Conservation (phyloP, 2,888 invertebrate genomes). For the Meteorus colon region DNA sequence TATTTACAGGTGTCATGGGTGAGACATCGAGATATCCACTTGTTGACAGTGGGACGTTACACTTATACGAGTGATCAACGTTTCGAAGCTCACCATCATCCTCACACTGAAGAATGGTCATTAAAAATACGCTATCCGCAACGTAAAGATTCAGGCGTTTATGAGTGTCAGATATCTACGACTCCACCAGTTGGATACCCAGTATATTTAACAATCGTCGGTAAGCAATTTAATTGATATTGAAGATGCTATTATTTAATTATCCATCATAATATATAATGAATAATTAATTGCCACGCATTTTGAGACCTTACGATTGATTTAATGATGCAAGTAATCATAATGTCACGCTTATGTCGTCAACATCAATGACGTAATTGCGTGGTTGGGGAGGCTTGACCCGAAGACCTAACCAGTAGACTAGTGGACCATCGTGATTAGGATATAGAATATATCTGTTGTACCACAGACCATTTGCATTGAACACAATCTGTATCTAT, state of each 20-base stretch:
- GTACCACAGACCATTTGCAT: conserved; percentile 29
- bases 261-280: neutral
- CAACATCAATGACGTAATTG: conserved; percentile 12
- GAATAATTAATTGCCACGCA: neutral
- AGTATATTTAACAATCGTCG: conserved; percentile 87
- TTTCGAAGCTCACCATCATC: conserved; percentile 89
- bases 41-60: conserved; percentile 83
- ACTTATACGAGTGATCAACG: conserved; percentile 89
- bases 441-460: neutral
- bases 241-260: neutral
- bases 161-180: conserved; percentile 94
- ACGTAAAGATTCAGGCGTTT: conserved; percentile 84
- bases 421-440: conserved; percentile 29
- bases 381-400: conserved; percentile 49
- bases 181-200: conserved; percentile 91
- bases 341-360: neutral
- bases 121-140: conserved; percentile 85
- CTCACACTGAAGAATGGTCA: conserved; percentile 91
- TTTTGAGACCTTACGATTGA: neutral
- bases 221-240: conserved; percentile 75
- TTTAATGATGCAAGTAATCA: neutral
- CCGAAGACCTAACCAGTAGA: conserved; percentile 46
- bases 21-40: conserved; percentile 83
- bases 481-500: conserved; percentile 32
- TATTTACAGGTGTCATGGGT: conserved; percentile 83